Base-by-base conservation (phyloP, 2,888 invertebrate species). In the Tortricodes alternella region DNA sequence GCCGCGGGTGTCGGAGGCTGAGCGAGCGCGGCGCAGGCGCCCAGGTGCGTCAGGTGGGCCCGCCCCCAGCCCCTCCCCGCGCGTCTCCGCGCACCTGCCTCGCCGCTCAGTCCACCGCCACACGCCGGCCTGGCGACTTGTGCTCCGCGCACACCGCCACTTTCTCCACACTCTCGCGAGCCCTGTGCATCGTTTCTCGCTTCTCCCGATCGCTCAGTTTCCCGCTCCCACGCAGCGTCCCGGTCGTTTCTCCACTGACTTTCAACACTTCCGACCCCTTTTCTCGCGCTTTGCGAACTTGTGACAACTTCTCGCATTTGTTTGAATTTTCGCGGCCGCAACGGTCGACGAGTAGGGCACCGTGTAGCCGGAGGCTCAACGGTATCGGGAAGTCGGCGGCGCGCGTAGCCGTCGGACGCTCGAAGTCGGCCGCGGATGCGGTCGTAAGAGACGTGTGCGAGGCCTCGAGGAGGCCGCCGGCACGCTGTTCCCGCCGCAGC, bases 401-500 rank as follows among this genome's bases (percentile, higher is more conserved):
- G 71, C 70, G 71, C 61, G 80, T 77, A 61, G 80, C 85, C 85
- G 89, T 88, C 84, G 83, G 77, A 72, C 74, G 78, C 67, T 78
- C 67, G 80, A 75, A 76, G 80, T 83, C 80, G 83, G 88, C 87
- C 84, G 89, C 73, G 84, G 80, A 88, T 89, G 89, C 88, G 89
- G 86, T 88, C 86, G 85, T 89, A 73, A 88, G 85, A 85, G 80
- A 83, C 82, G 83, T 68, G 84, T 80, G 78, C 80, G 76, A 85
- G 90, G 90, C 89, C 89, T 89, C 90, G 65, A 74, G 82, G 89
- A 89, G 90, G 89, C 89, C 89, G 89, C 89, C 89, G 88, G 78
- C 90, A 89, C 89, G 89, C 89, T 90, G 90, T 90, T 90, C 87
- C 86, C 89, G 84, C 89, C 89, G 90, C 90, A 89, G 90, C 86